Evolutionary conservation across 2,113 vertebrate genomes (phyloP), one percentile per base, ranked within the genome.

Genomic region (Callithrix jacchus): DNA sequence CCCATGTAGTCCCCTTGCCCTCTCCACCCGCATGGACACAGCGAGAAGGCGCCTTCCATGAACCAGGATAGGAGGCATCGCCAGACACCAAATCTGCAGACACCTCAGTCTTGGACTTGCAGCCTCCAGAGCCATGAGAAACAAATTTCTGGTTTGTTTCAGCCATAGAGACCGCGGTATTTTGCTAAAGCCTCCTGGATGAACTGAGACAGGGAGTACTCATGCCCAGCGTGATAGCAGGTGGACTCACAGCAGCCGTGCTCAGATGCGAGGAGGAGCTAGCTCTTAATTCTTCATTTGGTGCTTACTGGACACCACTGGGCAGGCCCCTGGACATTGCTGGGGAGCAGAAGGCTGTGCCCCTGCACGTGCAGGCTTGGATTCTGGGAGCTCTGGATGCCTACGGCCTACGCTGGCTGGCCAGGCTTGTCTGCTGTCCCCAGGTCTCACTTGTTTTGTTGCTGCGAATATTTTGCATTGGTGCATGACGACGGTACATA

Each of bases 151-250:
- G 6, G 3, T 20, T 20, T 18, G n/a, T 18, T 3, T 37, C 35
- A 20, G 68, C 35, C 0, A 2, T 8, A 8, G 35, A 71, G 68
- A 37, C 18, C 9, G 8, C 4, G 68, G 68, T 13, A 1, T 74
- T 42, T 13, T 42, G 20, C n/a, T 14, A 25, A 12, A 42, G 23
- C 23, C 3, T 1, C 71, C 71, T 42, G 23, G 2, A 74, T 14
- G 12, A 12, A 14, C 12, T 3, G 40, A 13, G 40, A 13, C 40
- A 3, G 40, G 23, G 71, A 42, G 9, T 47, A 11, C 45, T 3
- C 42, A 3, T 5, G 0, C 17, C 37, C 1, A 1, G 6, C 11
- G 14, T 10, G n/a, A 8, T 0, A 0, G 16, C 47, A 17, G 56
- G 32, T 32, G 2, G 4, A 25, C 20, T 16, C 6, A 3, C 2